Evolutionary conservation across 2,113 vertebrate species (phyloP).

Genomic region (Eptesicus fuscus): DNA sequence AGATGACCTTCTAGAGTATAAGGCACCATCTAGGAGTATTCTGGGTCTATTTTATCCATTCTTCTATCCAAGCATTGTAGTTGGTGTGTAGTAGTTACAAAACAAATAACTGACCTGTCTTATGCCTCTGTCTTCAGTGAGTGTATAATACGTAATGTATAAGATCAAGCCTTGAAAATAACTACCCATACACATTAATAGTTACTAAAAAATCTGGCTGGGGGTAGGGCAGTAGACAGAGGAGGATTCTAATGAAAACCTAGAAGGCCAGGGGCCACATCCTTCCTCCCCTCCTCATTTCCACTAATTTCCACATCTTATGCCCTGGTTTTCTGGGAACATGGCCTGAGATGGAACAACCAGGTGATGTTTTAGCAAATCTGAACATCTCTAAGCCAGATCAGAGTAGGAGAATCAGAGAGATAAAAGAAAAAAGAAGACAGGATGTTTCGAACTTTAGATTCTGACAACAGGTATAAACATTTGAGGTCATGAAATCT

Average conservation of each 20-base stretch:
- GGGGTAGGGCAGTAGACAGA: background rate
- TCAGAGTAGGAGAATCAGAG: background rate
- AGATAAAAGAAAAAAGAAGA: background rate
- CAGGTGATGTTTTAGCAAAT: background rate
- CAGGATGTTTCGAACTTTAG: background rate
- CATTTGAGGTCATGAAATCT: background rate
- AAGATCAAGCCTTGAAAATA: background rate
- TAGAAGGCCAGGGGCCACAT: background rate
- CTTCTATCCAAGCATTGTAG: background rate
- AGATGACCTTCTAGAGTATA: background rate
- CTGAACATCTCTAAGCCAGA: background rate
- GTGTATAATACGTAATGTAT: background rate
- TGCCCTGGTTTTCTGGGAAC: background rate
- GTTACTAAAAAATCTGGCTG: background rate
- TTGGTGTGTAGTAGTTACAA: background rate
- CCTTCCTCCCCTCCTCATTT: background rate
- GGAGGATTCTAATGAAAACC: background rate
- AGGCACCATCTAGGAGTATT: background rate
- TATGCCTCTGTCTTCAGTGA: background rate
- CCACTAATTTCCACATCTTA: background rate
- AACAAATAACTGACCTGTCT: background rate
- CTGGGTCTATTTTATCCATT: background rate
- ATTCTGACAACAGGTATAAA: background rate
- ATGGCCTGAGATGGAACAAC: background rate
- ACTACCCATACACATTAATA: background rate